Base-by-base conservation (phyloP, 2,888 invertebrate genomes). In the Ormyrus pomaceus region DNA sequence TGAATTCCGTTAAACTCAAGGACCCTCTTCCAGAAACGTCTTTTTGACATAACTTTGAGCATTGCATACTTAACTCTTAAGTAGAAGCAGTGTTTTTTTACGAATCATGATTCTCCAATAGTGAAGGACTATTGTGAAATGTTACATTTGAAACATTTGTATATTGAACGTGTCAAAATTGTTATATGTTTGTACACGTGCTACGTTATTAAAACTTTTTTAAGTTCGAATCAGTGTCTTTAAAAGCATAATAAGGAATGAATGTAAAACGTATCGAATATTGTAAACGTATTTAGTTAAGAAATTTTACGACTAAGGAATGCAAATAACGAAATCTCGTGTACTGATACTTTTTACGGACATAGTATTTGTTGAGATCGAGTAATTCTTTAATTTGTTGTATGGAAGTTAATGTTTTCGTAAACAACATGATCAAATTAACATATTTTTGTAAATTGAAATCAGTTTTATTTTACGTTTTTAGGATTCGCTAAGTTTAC, bases 21-120 rank as follows among this genome's bases (percentile, higher is more conserved):
- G 89, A 89, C 77, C 83, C 84, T 8, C 86, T 89, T 59, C 85
- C 86, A 59, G 87, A 87, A 58, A 87, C 87, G 69, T 86, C 87
- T 8, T 87, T 87, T 71, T 87, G 77, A 82, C 19, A 11, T 73
- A 34, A 73, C 62, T 46, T 59, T 68, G 48, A 34, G 51, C 65
- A 62, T 64, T 68, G 62, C 46, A 70, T 81, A 74, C 64, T 71
- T 76, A 80, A 73, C 68, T 68, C 53, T 77, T 82, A 72, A 81
- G 79, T 82, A 79, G 48, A 46, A 55, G 8, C 71, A 76, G 19
- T 56, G 70, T 8, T 45, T 58, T 65, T 50, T 13, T 7, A 5
- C 48, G 64, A 71, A 53, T 74, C 34, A 59, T 9, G 13, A 74
- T 71, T 72, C 8, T 53, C 59, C n/a, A 55, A 8, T 61, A 71